A percentile compares a stretch with the other conserved stretches of the same genome.
Evolutionary conservation across 2,113 vertebrate species (phyloP).

Genomic region (Barbus barbus): DNA sequence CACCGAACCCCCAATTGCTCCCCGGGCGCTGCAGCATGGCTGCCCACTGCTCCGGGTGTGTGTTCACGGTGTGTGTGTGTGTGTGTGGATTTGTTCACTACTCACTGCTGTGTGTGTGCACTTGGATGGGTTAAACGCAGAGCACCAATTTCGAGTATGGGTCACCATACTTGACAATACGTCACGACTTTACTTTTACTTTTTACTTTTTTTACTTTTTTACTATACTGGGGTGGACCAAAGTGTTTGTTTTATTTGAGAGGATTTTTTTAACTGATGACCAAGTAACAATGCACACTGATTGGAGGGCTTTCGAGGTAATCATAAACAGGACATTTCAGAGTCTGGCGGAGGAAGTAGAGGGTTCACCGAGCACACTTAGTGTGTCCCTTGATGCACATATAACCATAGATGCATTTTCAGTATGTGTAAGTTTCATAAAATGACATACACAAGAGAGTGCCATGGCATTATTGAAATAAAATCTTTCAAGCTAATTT

Average conservation of each 20-base stretch:
- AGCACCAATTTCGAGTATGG: too few species aligned
- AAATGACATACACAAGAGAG: not conserved
- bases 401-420: constrained; percentile 3
- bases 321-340: constrained; percentile 14
- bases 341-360: not conserved
- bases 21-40: too few species aligned
- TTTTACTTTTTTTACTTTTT: too few species aligned
- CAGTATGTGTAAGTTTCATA: not conserved
- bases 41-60: too few species aligned
- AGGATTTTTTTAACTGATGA: not conserved
- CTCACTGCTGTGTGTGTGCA: too few species aligned
- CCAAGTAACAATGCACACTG: constrained; percentile 24
- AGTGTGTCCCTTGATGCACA: not conserved
- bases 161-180: too few species aligned
- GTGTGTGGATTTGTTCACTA: too few species aligned
- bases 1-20: too few species aligned
- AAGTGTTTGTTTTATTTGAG: constrained; percentile 10
- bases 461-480: constrained; percentile 2
- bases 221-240: too few species aligned
- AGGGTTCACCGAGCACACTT: not conserved
- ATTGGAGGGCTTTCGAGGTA: constrained; percentile 25
- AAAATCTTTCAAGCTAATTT: not conserved
- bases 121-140: too few species aligned
- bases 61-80: too few species aligned
- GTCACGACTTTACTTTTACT: too few species aligned